phyloP scores from a whole-genome alignment of 2,113 vertebrate species.

The Chlamydotis undulata region DNA sequence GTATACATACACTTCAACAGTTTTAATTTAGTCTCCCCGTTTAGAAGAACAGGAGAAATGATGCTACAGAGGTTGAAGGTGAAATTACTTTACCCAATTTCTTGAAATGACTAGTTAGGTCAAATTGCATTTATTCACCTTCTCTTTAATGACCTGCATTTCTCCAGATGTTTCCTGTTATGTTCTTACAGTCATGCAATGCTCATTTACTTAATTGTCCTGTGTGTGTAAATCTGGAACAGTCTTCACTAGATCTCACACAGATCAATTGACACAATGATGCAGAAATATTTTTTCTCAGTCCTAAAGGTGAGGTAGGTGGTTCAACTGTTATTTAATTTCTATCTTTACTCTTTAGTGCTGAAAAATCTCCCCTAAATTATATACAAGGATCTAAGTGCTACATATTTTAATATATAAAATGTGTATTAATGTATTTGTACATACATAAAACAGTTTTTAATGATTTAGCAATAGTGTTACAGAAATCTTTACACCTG shows the following conservation, averaged over 20 bases:
- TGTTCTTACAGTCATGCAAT: not conserved
- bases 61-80: not conserved
- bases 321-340: not conserved
- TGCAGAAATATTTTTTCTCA: not conserved
- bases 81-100: not conserved
- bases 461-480: not conserved
- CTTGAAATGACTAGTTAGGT: not conserved
- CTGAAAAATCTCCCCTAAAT: not conserved
- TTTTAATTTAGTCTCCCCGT: not conserved
- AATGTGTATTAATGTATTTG: not conserved
- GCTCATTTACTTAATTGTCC: conserved; percentile 31
- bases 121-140: conserved; percentile 21
- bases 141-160: not conserved
- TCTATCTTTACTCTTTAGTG: not conserved
- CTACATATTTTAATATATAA: not conserved
- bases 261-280: not conserved
- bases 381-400: not conserved
- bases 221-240: not conserved
- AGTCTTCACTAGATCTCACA: not conserved
- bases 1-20: not conserved
- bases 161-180: not conserved
- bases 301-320: not conserved
- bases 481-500: not conserved
- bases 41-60: not conserved
- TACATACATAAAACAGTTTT: not conserved